These are phyloP conservation scores for Pipistrellus pipistrellus DNA, from an alignment of 2,797 vertebrate species.

Conservation along the genomic window DNA sequence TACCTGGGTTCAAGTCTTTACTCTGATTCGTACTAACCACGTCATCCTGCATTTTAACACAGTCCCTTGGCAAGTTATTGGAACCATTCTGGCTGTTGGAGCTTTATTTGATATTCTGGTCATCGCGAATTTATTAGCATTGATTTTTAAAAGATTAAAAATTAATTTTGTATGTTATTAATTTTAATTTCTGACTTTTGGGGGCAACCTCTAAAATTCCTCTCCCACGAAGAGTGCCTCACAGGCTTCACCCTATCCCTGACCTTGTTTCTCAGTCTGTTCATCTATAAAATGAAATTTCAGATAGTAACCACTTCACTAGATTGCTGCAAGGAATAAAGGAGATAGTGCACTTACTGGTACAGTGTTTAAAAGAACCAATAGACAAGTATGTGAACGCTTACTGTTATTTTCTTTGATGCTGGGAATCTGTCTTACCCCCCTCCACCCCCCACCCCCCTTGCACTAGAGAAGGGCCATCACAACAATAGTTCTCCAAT, in stretches of 20 bases:
- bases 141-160: conserved; percentile 41
- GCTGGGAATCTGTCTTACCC: not conserved
- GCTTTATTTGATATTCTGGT: not conserved
- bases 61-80: not conserved
- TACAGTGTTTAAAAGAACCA: not conserved
- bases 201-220: not conserved
- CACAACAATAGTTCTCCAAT: not conserved
- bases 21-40: not conserved
- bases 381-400: not conserved
- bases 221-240: not conserved
- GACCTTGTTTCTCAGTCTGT: not conserved
- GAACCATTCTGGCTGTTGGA: not conserved
- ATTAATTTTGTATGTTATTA: conserved; percentile 12
- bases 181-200: not conserved
- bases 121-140: not conserved
- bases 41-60: not conserved
- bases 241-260: not conserved
- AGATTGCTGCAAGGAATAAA: not conserved
- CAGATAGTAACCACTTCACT: not conserved
- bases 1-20: not conserved
- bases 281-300: conserved; percentile 9
- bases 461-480: not conserved
- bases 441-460: too few species aligned
- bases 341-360: not conserved
- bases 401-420: not conserved